phyloP scores from a whole-genome alignment of 2,113 vertebrate genomes.

The Spermophilus dauricus region DNA sequence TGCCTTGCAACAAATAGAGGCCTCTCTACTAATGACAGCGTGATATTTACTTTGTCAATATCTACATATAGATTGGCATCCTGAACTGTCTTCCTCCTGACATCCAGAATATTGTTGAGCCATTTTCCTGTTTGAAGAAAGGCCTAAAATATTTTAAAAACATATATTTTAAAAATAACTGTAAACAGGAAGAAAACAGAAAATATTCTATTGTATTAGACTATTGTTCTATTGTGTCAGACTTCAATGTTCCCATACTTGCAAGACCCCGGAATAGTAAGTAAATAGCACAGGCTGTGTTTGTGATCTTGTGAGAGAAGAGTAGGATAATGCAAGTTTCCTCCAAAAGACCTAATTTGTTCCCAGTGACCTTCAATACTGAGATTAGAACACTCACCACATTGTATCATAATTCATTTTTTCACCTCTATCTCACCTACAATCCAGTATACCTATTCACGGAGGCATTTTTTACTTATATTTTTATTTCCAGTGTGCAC shows the following conservation, averaged over 20 bases:
- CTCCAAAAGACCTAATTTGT: background rate
- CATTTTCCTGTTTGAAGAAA: background rate
- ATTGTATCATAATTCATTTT: background rate
- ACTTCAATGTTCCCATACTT: background rate
- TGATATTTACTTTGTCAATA: background rate
- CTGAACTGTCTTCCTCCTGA: background rate
- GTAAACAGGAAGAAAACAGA: constrained; percentile 31
- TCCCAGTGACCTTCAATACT: background rate
- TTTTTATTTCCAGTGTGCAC: background rate
- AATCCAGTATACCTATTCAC: background rate
- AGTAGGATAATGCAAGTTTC: background rate
- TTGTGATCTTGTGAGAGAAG: background rate
- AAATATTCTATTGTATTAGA: background rate
- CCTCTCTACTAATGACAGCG: background rate
- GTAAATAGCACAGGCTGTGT: background rate
- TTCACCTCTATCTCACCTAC: background rate
- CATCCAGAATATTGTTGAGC: background rate
- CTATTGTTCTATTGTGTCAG: too few relatives aligned
- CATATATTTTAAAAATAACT: background rate
- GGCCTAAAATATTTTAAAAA: background rate
- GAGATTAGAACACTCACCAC: background rate
- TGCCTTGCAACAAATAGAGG: background rate
- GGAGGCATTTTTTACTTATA: background rate
- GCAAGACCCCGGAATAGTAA: background rate
- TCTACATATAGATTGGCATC: background rate